Percentiles rank a stretch among this genome's conserved stretches.
phyloP scores from a whole-genome alignment of 2,888 invertebrate species.

The Dioctria linearis region DNA sequence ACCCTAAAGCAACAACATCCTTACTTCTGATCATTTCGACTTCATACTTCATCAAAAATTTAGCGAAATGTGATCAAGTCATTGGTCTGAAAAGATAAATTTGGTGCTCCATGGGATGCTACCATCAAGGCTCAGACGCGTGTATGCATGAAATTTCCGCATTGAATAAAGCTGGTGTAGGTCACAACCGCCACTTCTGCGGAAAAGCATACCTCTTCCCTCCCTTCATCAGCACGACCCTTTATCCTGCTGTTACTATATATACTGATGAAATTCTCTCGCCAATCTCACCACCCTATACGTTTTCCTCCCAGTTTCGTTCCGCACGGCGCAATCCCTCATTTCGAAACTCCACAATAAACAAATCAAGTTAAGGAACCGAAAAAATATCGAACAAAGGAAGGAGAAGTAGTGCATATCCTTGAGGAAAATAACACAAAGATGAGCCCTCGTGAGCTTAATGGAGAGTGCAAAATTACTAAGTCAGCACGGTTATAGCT shows the following conservation, averaged over 20 bases:
- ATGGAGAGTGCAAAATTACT: constrained; percentile 22
- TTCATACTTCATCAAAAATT: constrained; percentile 56
- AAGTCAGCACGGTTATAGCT: background rate
- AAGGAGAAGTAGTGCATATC: background rate
- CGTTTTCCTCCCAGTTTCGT: background rate
- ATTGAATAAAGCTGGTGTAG: constrained; percentile 23
- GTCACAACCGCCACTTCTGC: background rate
- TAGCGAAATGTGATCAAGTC: constrained; percentile 56
- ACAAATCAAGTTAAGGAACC: constrained; percentile 38
- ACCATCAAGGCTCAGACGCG: constrained; percentile 27
- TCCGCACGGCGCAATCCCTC: background rate
- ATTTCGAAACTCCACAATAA: constrained; percentile 1
- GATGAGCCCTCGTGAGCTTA: background rate
- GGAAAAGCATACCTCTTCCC: background rate
- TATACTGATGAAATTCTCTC: no score
- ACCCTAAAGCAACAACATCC: background rate
- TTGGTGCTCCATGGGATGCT: constrained; percentile 27
- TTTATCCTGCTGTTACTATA: background rate
- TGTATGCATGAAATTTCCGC: constrained; percentile 52
- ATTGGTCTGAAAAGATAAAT: constrained; percentile 57
- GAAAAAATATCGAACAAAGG: constrained; percentile 14
- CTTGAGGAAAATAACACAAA: background rate
- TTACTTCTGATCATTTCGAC: constrained; percentile 42
- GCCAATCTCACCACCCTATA: background rate
- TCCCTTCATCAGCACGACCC: background rate